Conservation (phyloP, 2,888 invertebrate species). For the Epicampocera succincta region DNA sequence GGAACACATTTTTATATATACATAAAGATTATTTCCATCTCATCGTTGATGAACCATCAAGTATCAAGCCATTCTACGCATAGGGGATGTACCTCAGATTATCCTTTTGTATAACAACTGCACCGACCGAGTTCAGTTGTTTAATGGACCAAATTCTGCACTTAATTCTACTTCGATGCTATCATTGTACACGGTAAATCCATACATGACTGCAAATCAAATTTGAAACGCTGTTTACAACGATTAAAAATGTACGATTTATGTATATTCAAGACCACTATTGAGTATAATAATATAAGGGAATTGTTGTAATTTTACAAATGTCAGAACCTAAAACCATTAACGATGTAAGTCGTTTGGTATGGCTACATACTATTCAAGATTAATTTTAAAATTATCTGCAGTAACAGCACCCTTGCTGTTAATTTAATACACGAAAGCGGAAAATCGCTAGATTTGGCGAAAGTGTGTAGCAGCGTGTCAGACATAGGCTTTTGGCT, state of each 20-base stretch:
- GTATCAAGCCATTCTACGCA: conserved; percentile 40
- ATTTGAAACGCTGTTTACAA: conserved; percentile 46
- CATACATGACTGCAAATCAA: conserved; percentile 4
- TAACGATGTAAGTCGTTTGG: conserved; percentile 58
- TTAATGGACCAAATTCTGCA: conserved; percentile 64
- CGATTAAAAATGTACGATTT: conserved; percentile 51
- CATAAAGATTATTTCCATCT: conserved; percentile 48
- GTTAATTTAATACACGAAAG: too few species aligned
- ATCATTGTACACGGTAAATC: conserved; percentile 31
- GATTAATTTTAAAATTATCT: conserved; percentile 59
- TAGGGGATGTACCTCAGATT: too few species aligned
- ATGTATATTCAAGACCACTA: conserved; percentile 46
- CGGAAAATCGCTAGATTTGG: too few species aligned
- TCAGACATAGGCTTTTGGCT: too few species aligned
- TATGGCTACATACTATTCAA: conserved; percentile 64
- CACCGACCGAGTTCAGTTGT: conserved; percentile 20
- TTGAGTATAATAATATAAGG: conserved; percentile 2
- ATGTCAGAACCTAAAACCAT: conserved; percentile 51
- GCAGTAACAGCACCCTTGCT: conserved; percentile 49
- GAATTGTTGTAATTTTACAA: conserved; percentile 51
- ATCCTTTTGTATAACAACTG: too few species aligned
- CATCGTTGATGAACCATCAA: conserved; percentile 19
- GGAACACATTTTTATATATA: too few species aligned
- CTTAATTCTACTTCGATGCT: conserved; percentile 35
- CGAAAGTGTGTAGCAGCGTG: too few species aligned